These are phyloP conservation scores for Dasyprocta punctata DNA, from an alignment of 2,113 vertebrate species.

Conservation along the genomic window DNA sequence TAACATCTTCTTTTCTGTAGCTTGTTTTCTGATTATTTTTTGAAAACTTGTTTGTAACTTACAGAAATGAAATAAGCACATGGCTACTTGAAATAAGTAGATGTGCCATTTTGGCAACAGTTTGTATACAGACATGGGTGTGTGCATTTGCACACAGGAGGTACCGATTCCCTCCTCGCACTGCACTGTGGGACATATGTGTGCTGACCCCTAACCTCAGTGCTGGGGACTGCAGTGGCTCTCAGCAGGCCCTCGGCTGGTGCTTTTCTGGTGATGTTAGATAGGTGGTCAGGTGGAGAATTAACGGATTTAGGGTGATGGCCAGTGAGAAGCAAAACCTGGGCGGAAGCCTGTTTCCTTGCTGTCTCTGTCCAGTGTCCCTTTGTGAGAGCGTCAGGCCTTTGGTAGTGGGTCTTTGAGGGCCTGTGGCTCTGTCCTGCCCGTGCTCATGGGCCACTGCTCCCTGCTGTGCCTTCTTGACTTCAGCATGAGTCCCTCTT, in stretches of 20 bases:
- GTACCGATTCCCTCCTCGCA: fast-evolving
- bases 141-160: fast-evolving
- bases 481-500: background rate
- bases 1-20: background rate
- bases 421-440: too few relatives aligned
- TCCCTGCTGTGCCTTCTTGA: background rate
- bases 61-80: background rate
- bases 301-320: background rate
- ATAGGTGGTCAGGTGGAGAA: background rate
- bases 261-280: background rate
- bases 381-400: background rate
- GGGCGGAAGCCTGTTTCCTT: background rate
- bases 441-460: too few relatives aligned
- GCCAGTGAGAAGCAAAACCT: background rate
- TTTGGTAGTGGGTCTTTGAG: background rate
- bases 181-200: background rate
- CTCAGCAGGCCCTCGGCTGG: fast-evolving
- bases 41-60: background rate
- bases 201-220: background rate
- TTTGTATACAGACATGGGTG: fast-evolving
- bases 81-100: background rate
- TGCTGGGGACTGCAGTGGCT: fast-evolving
- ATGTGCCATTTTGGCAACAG: background rate
- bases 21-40: background rate
- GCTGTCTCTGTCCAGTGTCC: too few relatives aligned